Evolutionary conservation across 2,113 vertebrate species (phyloP), one percentile per base, ranked within the genome.

Genomic region (Microcebus tavaratra): DNA sequence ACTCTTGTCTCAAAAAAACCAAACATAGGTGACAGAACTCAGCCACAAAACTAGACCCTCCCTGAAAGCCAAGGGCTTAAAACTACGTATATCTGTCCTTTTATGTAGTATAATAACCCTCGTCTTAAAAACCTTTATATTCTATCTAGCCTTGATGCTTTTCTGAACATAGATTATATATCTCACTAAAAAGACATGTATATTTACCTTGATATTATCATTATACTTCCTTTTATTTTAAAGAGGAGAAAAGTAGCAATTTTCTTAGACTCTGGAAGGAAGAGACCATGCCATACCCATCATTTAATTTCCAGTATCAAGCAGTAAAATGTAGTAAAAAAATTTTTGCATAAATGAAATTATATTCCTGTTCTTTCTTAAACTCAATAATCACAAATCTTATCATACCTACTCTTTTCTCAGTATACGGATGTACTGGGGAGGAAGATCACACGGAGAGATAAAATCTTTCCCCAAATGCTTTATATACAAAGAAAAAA

Each of bases 341-440:
- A 61, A 5, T 7, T 48, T 92, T 39, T 92, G 36, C 29, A 81
- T 88, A 70, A 42, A 70, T 61, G 5, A 96, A 92, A 78, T 53
- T 81, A 14, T 72, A 83, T 39, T 91, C 95, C 27, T 93, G 55
- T 68, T 88, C 83, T 82, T 94, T 85, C n/a, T 94, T 91, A 82
- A 94, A 72, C 13, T 68, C 34, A 61, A 88, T 50, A 17, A 27
- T 68, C 17, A 82, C 25, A n/a, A 55, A 92, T 90, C 5, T 79
- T 42, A 84, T 61, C 31, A 50, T 1, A 83, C 17, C 6, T 84
- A 55, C 27, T 65, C 73, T 73, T 88, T 72, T 39, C 55, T 36
- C 27, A 61, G 20, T 73, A 75, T 5, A 45, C 63, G 17, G 8
- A 50, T 67, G 34, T 45, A 67, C n/a, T 67, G 0, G 18, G 23